Conservation (phyloP, 2,113 vertebrate species). For the Leucopsar rothschildi region DNA sequence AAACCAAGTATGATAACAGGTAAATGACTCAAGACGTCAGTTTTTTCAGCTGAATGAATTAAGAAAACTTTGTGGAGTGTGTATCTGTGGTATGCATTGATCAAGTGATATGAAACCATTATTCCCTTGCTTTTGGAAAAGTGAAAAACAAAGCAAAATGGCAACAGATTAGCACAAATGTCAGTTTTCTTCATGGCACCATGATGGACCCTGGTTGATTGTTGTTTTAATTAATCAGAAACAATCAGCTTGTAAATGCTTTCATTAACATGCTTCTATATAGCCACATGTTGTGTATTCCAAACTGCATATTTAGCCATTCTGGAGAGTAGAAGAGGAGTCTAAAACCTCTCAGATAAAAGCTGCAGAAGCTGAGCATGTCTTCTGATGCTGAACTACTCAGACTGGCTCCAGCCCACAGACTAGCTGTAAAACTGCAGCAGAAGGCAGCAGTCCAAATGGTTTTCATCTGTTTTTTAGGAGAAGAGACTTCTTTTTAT, state of each 20-base stretch:
- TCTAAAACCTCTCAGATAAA: background rate
- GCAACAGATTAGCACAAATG: background rate
- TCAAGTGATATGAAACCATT: background rate
- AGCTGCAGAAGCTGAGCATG: background rate
- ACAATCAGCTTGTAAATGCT: constrained; percentile 28
- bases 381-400: background rate
- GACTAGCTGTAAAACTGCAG: background rate
- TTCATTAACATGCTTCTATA: constrained; percentile 8
- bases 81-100: background rate
- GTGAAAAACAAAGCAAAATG: background rate
- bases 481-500: background rate
- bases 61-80: background rate
- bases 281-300: background rate
- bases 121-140: background rate
- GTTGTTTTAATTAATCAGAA: constrained; percentile 32
- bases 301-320: background rate
- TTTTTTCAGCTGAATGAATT: background rate
- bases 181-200: background rate
- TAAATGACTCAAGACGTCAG: background rate
- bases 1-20: background rate
- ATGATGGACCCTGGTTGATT: background rate
- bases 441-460: background rate
- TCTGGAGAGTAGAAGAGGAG: background rate
- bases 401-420: background rate
- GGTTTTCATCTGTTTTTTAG: background rate